Conservation (phyloP, 2,113 vertebrate species). For the Nerophis ophidion region DNA sequence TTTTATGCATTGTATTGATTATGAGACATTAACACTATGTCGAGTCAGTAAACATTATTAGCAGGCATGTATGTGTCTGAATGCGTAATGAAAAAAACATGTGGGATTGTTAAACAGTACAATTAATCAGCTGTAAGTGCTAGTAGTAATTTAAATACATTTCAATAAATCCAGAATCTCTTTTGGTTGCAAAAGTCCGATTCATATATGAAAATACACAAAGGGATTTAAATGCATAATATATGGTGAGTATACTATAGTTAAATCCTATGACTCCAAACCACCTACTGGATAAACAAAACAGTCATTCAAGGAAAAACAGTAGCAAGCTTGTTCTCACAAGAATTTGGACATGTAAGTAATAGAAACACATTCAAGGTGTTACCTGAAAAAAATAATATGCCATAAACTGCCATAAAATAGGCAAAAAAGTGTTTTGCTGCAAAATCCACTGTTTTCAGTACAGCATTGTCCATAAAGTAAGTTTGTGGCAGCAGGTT, state of each 20-base stretch:
- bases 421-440: background rate
- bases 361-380: background rate
- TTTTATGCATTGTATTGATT: background rate
- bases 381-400: background rate
- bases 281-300: background rate
- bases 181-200: background rate
- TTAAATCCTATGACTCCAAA: background rate
- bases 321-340: background rate
- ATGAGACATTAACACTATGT: conserved; percentile 2
- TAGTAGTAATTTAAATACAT: too few relatives aligned
- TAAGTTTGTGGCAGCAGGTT: too few relatives aligned
- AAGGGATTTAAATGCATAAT: background rate
- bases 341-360: background rate
- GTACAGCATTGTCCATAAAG: too few relatives aligned
- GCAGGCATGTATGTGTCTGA: background rate
- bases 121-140: too few relatives aligned
- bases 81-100: background rate
- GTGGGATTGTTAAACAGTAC: background rate
- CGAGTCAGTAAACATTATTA: conserved; percentile 2
- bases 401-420: background rate
- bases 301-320: background rate
- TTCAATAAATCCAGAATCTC: too few relatives aligned
- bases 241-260: too few relatives aligned
- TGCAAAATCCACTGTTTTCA: background rate
- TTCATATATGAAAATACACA: background rate